These are phyloP conservation scores for Apodemus agrarius DNA, from an alignment of 2,797 vertebrate species.

Conservation along the genomic window DNA sequence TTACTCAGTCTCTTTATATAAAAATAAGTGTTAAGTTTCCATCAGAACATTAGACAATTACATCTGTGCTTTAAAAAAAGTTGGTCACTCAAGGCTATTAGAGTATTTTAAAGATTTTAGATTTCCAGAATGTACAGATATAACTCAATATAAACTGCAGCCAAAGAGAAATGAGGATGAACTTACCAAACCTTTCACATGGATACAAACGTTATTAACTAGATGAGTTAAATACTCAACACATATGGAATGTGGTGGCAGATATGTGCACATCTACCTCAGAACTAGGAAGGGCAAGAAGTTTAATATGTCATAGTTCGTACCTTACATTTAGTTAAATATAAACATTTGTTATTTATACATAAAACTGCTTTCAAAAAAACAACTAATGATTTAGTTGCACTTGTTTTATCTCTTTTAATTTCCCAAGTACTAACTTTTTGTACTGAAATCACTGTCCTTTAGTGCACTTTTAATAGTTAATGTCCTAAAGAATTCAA, in stretches of 20 bases:
- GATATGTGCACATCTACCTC: slow-evolving; percentile 86
- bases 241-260: slow-evolving; percentile 90
- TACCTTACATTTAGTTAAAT: slow-evolving; percentile 93
- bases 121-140: slow-evolving; percentile 89
- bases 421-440: slow-evolving; percentile 87
- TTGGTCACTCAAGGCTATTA: slow-evolving; percentile 90
- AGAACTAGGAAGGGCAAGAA: slow-evolving; percentile 83
- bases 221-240: slow-evolving; percentile 89
- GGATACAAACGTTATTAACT: slow-evolving; percentile 86
- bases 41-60: slow-evolving; percentile 89
- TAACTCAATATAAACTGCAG: slow-evolving; percentile 88
- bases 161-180: slow-evolving; percentile 86
- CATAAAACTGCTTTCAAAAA: slow-evolving; percentile 91
- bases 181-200: slow-evolving; percentile 87
- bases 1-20: slow-evolving; percentile 88
- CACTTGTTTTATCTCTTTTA: slow-evolving; percentile 86
- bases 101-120: slow-evolving; percentile 88
- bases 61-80: slow-evolving; percentile 90
- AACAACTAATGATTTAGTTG: slow-evolving; percentile 92
- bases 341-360: slow-evolving; percentile 94
- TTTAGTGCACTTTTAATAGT: slow-evolving; percentile 89
- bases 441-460: slow-evolving; percentile 86
- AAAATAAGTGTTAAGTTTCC: slow-evolving; percentile 90
- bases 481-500: slow-evolving; percentile 90
- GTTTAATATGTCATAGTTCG: slow-evolving; percentile 89